A percentile compares a stretch with the other conserved stretches of the same genome.
These are phyloP conservation scores for Pogona vitticeps DNA, from an alignment of 2,113 vertebrate species.

Conservation along the genomic window DNA sequence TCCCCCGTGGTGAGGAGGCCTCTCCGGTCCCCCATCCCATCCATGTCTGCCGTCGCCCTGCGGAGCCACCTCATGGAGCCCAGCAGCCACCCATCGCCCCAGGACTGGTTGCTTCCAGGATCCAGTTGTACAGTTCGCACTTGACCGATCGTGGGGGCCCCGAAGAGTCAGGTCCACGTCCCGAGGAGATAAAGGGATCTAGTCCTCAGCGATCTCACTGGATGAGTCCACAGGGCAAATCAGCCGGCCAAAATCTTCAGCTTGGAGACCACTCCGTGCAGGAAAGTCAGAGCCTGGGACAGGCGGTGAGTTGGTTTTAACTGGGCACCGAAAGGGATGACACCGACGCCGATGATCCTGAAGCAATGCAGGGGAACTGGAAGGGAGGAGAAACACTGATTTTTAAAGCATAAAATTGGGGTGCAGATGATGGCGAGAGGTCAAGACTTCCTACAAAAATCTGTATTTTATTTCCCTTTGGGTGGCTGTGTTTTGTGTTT, in stretches of 20 bases:
- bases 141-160: fast-evolving
- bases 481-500: too few species aligned
- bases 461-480: not conserved
- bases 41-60: fast-evolving
- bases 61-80: not conserved
- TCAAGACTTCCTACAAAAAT: not conserved
- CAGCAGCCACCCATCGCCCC: conserved; percentile 31
- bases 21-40: not conserved
- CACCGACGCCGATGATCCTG: not conserved
- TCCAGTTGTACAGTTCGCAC: conserved; percentile 52
- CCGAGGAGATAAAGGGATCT: fast-evolving
- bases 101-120: conserved; percentile 48
- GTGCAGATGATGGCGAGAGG: not conserved
- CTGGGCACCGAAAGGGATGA: not conserved
- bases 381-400: not conserved
- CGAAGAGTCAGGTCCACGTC: fast-evolving
- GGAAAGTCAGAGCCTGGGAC: too few species aligned
- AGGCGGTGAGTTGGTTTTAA: not conserved
- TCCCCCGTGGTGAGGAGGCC: not conserved
- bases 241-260: fast-evolving
- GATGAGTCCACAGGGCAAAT: fast-evolving
- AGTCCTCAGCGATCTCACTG: fast-evolving
- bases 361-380: too few species aligned
- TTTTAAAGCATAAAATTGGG: too few species aligned
- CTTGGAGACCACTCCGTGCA: too few species aligned